These are phyloP conservation scores for Papilio aristodemus DNA, from an alignment of 1,140 invertebrate species.

Conservation along the genomic window DNA sequence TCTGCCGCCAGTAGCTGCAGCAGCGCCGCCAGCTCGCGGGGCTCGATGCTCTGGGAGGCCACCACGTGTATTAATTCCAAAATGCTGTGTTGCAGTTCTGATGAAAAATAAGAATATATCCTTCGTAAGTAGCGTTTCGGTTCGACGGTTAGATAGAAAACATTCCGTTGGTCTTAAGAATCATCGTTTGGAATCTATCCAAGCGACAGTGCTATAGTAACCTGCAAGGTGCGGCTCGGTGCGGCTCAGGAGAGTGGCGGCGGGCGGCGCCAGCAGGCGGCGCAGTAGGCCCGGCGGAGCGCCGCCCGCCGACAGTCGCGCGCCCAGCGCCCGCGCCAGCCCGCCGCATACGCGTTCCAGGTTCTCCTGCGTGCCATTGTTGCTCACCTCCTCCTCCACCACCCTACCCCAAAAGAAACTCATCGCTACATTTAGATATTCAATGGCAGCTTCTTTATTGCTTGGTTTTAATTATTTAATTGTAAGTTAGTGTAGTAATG, in stretches of 20 bases:
- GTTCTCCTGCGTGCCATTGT: conserved; percentile 33
- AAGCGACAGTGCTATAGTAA: conserved; percentile 7
- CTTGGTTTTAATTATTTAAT: not conserved
- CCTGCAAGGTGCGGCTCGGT: conserved; percentile 34
- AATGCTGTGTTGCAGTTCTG: conserved; percentile 82
- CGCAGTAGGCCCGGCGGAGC: conserved; percentile 49
- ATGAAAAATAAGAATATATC: conserved; percentile 1
- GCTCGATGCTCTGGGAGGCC: conserved; percentile 80
- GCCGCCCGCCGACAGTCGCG: conserved; percentile 41
- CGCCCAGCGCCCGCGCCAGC: conserved; percentile 48
- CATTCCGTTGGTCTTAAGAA: no score
- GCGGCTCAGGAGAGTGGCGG: conserved; percentile 42
- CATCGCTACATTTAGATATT: no score
- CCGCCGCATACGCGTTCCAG: conserved; percentile 47
- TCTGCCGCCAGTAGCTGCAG: conserved; percentile 81
- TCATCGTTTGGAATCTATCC: not conserved
- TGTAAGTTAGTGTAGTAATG: not conserved
- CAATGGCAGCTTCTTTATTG: not conserved
- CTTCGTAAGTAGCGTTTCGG: not conserved
- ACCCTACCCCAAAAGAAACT: no score
- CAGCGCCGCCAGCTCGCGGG: conserved; percentile 80
- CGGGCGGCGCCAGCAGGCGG: conserved; percentile 52
- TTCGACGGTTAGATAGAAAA: not conserved
- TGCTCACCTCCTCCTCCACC: conserved; percentile 22
- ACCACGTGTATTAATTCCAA: conserved; percentile 82